Percentiles rank a stretch among this genome's conserved stretches.
These are phyloP conservation scores for Drosophila lacicola DNA, from an alignment of 2,888 invertebrate species.

Conservation along the genomic window DNA sequence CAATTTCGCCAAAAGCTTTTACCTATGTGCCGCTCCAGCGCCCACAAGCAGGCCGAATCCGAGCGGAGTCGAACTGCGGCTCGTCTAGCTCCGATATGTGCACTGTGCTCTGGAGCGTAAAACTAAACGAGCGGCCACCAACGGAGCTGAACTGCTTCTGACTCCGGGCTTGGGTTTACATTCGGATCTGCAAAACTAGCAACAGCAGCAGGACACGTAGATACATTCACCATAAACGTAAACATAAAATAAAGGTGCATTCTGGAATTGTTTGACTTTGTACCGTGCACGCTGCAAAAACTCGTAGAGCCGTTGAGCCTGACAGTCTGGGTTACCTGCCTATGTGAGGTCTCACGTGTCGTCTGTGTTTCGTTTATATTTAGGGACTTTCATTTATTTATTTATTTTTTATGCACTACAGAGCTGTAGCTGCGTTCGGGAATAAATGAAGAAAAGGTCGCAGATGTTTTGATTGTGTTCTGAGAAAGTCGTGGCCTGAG, in stretches of 20 bases:
- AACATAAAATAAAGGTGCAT: constrained; percentile 70
- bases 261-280: constrained; percentile 76
- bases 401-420: constrained; percentile 64
- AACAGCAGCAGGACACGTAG: constrained; percentile 45
- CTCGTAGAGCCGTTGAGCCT: constrained; percentile 13
- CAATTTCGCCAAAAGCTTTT: constrained; percentile 79
- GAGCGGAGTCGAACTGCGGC: neutral
- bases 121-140: constrained; percentile 79
- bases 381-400: constrained; percentile 56
- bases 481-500: constrained; percentile 12
- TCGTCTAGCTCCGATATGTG: constrained; percentile 61
- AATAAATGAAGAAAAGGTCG: neutral
- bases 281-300: constrained; percentile 42
- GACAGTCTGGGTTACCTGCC: constrained; percentile 10
- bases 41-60: constrained; percentile 39
- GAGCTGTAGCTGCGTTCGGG: constrained; percentile 1
- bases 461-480: constrained; percentile 15
- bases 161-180: constrained; percentile 18
- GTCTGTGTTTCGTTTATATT: constrained; percentile 32
- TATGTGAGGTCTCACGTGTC: neutral
- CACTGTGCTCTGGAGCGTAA: constrained; percentile 73
- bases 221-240: constrained; percentile 73
- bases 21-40: constrained; percentile 69
- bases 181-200: constrained; percentile 13
- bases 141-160: constrained; percentile 53